These are phyloP conservation scores for Heliconius himera DNA, from an alignment of 1,140 invertebrate genomes.

Conservation along the genomic window DNA sequence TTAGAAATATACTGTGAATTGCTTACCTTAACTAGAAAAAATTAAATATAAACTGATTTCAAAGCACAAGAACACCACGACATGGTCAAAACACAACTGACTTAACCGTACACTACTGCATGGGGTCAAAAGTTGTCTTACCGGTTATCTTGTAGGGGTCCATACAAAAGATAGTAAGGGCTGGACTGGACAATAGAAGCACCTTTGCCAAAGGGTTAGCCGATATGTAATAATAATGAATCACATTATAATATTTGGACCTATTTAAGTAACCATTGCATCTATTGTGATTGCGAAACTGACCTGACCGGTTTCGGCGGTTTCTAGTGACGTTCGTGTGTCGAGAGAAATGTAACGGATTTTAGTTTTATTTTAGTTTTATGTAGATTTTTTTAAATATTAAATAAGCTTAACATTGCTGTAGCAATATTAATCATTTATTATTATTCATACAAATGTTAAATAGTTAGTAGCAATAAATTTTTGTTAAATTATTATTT, in stretches of 20 bases:
- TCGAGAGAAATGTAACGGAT: conserved; percentile 26
- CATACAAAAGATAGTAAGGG: conserved; percentile 63
- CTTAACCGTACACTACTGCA: conserved; percentile 59
- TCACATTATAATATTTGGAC: conserved; percentile 79
- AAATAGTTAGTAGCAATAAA: too few relatives aligned
- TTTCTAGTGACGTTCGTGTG: conserved; percentile 52
- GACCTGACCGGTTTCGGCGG: conserved; percentile 75
- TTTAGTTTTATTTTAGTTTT: not conserved
- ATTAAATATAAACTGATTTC: conserved; percentile 8
- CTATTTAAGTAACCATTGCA: conserved; percentile 80
- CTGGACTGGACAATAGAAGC: conserved; percentile 76
- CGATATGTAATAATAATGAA: conserved; percentile 66
- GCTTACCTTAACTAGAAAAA: conserved; percentile 16
- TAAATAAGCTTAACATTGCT: too few relatives aligned
- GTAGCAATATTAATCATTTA: too few relatives aligned
- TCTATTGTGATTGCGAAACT: conserved; percentile 75
- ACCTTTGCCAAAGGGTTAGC: conserved; percentile 53
- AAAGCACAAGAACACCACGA: conserved; percentile 35
- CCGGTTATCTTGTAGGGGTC: conserved; percentile 75
- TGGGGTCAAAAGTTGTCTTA: conserved; percentile 79
- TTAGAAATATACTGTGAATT: not conserved
- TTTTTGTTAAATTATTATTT: too few relatives aligned
- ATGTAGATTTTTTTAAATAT: not conserved
- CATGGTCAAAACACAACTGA: conserved; percentile 72
- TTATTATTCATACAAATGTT: too few relatives aligned